Evolutionary conservation across 2,888 invertebrate species (phyloP).

Genomic region (Caenorhabditis sinica): DNA sequence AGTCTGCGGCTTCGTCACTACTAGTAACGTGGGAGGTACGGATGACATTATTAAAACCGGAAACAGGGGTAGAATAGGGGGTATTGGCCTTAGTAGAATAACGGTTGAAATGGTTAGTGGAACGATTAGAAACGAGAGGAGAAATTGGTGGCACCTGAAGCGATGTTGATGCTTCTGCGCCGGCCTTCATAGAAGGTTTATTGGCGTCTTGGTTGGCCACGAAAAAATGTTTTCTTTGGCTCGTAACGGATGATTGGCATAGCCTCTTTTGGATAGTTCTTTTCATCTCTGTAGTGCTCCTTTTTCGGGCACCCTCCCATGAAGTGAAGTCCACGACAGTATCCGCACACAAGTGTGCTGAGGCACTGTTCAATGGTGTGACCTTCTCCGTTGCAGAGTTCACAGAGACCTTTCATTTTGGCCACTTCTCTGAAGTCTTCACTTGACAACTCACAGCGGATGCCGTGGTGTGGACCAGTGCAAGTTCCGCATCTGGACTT

Average conservation of each 20-base stretch:
- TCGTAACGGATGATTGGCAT: neutral
- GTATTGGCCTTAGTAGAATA: neutral
- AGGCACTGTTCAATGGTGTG: neutral
- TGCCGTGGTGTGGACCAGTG: neutral
- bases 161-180: neutral
- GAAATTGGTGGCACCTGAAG: neutral
- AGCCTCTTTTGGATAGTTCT: neutral
- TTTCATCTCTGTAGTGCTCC: neutral
- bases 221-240: neutral
- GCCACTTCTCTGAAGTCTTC: neutral
- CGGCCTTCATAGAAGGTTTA: neutral
- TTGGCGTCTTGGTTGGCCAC: neutral
- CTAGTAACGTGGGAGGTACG: neutral
- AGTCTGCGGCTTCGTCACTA: neutral
- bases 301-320: neutral
- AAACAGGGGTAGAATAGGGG: neutral
- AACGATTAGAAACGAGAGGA: neutral
- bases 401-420: neutral
- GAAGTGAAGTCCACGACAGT: neutral
- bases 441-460: neutral
- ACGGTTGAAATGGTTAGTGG: neutral
- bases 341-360: neutral
- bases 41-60: neutral
- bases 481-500: neutral
- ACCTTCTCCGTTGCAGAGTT: neutral